Evolutionary conservation across 2,888 invertebrate genomes (phyloP), one percentile per base, ranked within the genome.

Genomic region (Sialis fuliginosa): DNA sequence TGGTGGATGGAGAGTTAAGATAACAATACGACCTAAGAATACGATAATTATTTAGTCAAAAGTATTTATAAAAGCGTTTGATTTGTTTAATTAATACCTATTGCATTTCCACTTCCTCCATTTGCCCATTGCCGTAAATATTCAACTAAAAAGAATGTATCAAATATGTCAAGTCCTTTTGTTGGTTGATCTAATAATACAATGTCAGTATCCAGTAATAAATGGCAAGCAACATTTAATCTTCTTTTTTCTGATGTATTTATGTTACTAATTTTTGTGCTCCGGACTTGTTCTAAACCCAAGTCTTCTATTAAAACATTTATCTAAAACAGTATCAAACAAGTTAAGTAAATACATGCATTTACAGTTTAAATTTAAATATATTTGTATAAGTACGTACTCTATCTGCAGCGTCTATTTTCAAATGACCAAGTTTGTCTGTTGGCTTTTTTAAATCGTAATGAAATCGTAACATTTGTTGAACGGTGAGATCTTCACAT

Each of bases 61-160:
- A 3, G 4, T 35, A 35, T 35, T 35, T 35, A 8, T 35, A 35
- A n/a, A 35, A 9, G 12, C 8, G 22, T 12, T 12, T 5, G 8
- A 41, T 42, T 22, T 22, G 22, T 22, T 22, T 22, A 6, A n/a
- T 39, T 43, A n/a, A n/a, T 54, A 55, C 61, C 61, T 49, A 66
- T 53, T 30, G 64, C 56, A 48, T 63, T 63, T n/a, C 62, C 65
- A 9, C 61, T 60, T 7, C 65, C 65, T 4, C 66, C 67, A 51
- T 61, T 65, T 32, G 88, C 86, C 89, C 93, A 95, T 62, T 92
- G 91, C 52, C 92, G 75, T 53, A 95, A 67, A 63, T 92, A 95
- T 62, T 95, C 93, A 48, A 95, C 84, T 44, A 95, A 66, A 64
- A 95, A 95, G 66, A 93, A 95, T 0, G 92, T 90, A 59, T 95